Percentiles rank a stretch among this genome's conserved stretches.
Conservation (phyloP, 1,140 invertebrate species). For the Lineus longissimus region DNA sequence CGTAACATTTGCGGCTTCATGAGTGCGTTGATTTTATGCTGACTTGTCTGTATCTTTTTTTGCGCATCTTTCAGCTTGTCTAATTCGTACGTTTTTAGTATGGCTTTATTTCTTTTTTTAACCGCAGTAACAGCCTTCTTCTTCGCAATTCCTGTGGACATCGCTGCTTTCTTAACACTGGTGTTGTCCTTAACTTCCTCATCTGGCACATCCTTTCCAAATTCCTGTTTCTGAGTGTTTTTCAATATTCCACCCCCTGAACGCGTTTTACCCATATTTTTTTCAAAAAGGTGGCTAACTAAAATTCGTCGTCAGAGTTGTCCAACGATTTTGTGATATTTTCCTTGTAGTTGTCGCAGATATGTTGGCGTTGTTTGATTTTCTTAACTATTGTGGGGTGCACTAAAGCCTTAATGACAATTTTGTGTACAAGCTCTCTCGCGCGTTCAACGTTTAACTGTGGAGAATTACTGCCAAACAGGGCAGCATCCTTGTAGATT, state of each 20-base stretch:
- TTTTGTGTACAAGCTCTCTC: not conserved
- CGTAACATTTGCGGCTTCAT: slow-evolving; percentile 5
- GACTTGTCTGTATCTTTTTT: slow-evolving; percentile 3
- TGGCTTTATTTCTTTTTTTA: slow-evolving; percentile 5
- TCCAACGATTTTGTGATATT: not conserved
- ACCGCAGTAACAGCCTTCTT: not conserved
- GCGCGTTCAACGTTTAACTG: not conserved
- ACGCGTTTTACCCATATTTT: slow-evolving; percentile 3
- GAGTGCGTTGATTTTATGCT: not conserved
- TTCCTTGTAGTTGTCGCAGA: not conserved
- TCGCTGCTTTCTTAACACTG: not conserved
- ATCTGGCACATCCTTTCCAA: not conserved
- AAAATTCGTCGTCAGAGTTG: not conserved
- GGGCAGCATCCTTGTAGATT: not conserved
- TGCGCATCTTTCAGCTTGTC: slow-evolving; percentile 7
- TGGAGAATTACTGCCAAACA: not conserved
- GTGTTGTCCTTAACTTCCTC: not conserved
- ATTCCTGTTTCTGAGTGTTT: not conserved
- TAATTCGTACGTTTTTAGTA: slow-evolving; percentile 1
- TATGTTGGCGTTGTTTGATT: slow-evolving; percentile 4
- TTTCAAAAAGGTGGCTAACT: too few relatives aligned
- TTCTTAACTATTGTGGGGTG: not conserved
- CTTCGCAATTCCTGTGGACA: not conserved
- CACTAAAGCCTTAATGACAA: slow-evolving; percentile 1
- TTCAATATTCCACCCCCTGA: slow-evolving; percentile 2